These are phyloP conservation scores for Callyntrura guangdongensis DNA, from an alignment of 2,888 invertebrate species.

Conservation along the genomic window DNA sequence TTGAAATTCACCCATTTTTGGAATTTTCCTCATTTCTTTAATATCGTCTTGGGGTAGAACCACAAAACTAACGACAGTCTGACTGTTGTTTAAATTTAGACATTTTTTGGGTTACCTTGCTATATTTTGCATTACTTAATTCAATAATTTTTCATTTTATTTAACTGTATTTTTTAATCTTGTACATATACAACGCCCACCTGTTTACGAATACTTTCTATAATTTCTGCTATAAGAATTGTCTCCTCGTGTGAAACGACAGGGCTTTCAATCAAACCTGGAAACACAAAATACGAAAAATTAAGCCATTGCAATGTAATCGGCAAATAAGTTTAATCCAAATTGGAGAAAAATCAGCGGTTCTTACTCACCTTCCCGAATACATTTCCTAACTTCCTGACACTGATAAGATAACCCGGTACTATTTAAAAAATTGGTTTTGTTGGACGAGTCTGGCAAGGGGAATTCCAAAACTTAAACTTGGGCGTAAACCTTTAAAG, in stretches of 20 bases:
- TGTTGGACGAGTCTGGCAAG: slow-evolving; percentile 79
- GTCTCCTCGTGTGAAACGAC: slow-evolving; percentile 90
- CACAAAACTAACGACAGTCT: too few relatives aligned
- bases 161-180: too few relatives aligned
- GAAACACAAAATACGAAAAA: not conserved
- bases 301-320: not conserved
- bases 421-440: slow-evolving; percentile 84
- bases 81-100: too few relatives aligned
- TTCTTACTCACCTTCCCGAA: slow-evolving; percentile 81
- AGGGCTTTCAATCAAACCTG: slow-evolving; percentile 90
- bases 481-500: slow-evolving; percentile 86
- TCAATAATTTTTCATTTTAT: too few relatives aligned
- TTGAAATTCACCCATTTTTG: too few relatives aligned
- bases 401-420: slow-evolving; percentile 85
- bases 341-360: too few relatives aligned
- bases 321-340: too few relatives aligned
- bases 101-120: too few relatives aligned
- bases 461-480: too few relatives aligned
- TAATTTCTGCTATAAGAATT: slow-evolving; percentile 90
- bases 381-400: slow-evolving; percentile 85
- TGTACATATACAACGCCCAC: slow-evolving; percentile 89
- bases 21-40: too few relatives aligned
- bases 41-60: too few relatives aligned
- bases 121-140: too few relatives aligned
- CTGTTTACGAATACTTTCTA: slow-evolving; percentile 91